Evolutionary conservation across 2,888 invertebrate genomes (phyloP), one percentile per base, ranked within the genome.

Genomic region (Catotricha subobsoleta): DNA sequence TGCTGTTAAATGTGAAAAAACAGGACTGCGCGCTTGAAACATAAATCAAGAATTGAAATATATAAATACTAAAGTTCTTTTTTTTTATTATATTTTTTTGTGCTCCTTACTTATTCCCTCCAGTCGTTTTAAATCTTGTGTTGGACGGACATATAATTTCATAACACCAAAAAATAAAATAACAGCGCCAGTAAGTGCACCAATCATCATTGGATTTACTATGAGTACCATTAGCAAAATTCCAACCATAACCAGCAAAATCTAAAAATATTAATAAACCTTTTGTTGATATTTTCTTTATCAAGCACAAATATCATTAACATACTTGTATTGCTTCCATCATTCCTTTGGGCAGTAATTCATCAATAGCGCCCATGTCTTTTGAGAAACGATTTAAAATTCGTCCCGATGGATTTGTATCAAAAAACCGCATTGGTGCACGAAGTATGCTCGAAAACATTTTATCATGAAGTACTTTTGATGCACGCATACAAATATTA

Each of bases 351-450:
- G 73, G 72, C 10, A 74, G 51, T 5, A 67, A 48, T 47, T 73
- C 73, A 51, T 74, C 74, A 51, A 74, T 68, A 0, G 68, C 62
- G 1, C 71, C 79, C 52, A 77, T 69, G 52, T 83, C 82, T 55
- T 80, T 81, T 0, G 81, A 75, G 57, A 83, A 82, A 38, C 82
- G 64, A 58, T 82, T 83, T 25, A 83, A 59, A 48, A 83, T 74
- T 40, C 69, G 58, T 9, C 82, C 82, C 44, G 79, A 76, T 1
- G 88, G 80, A 64, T 90, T 91, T 0, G 67, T 72, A 51, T 90
- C 83, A 56, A 91, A 92, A 66, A 92, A 92, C 13, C 73, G 61
- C 72, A 88, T 81, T 0, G 78, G 77, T 0, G 83, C 74, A 46
- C 76, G 67, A 6, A 88, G 65, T 51, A 91, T 70, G 37, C 78